Evolutionary conservation across 2,888 invertebrate species (phyloP), one percentile per base, ranked within the genome.

Genomic region (Tipula unca): DNA sequence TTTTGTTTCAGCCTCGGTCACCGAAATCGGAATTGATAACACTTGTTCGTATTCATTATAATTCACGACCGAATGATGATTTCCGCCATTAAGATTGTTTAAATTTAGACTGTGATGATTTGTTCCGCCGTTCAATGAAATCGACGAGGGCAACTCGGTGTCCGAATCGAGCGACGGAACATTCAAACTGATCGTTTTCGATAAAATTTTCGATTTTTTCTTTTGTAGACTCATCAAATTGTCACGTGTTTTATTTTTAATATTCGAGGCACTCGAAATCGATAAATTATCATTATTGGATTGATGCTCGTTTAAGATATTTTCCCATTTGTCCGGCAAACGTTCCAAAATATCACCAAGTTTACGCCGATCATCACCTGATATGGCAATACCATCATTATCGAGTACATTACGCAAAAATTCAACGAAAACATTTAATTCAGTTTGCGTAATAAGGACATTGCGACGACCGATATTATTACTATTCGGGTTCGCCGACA

Each of bases 11-110:
- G 14, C 48, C 32, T 91, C 91, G 25, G 91, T 92, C 85, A 92
- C 91, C 17, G 92, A 93, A 85, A 96, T 92, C 25, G 94, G 94
- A 88, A 96, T 94, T 69, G 96, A 93, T 29, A 96, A 90, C n/a
- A 96, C 94, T 3, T 92, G 91, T 86, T 92, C 92, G 29, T 89
- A 88, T 48, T 88, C 90, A 36, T 87, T 87, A 54, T 87, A 86
- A 6, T 85, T 54, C 84, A 48, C 35, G 20, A 42, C 69, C 32
- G 83, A 85, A 42, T 88, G 88, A 32, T 88, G 86, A 10, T 82
- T 25, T 13, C 25, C 25, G 2, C 36, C 25, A 13, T 84, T 14
- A 5, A 48, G 4, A 42, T 48, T 48, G 54, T 8, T 85, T 54
- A 69, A 85, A 29, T 85, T 86, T 35, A 88, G 87, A 29, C 88